Evolutionary conservation across 2,113 vertebrate genomes (phyloP).

Genomic region (Pelusios castaneus): DNA sequence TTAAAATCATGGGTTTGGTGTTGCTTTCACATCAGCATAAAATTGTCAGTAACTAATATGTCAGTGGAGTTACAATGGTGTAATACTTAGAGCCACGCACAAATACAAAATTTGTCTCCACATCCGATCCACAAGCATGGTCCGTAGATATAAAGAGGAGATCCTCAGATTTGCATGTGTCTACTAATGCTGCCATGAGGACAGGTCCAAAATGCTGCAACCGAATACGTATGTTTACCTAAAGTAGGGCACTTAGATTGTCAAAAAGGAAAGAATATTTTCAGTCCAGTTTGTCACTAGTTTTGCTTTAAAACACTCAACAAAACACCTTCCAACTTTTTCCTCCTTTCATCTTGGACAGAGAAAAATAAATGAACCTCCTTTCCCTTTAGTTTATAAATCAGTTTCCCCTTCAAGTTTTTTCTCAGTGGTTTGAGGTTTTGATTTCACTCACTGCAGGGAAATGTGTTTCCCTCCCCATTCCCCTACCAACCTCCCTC

Average conservation of each 20-base stretch:
- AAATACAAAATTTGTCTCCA: no score
- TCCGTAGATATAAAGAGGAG: no score
- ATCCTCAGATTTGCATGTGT: no score
- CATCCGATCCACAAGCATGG: no score
- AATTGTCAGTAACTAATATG: background rate
- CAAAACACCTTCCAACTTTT: background rate
- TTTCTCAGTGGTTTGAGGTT: background rate
- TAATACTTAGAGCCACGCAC: background rate
- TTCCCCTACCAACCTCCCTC: no score
- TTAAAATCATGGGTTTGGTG: background rate
- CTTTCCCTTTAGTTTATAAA: slow-evolving; percentile 25
- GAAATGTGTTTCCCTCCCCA: background rate
- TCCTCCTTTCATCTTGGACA: background rate
- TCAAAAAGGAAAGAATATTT: background rate
- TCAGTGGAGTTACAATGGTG: background rate
- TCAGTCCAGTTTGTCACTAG: background rate
- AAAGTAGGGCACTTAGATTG: background rate
- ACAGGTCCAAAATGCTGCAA: background rate
- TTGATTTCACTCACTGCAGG: background rate
- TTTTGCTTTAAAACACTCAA: slow-evolving; percentile 1
- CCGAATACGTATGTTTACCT: background rate
- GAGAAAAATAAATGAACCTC: slow-evolving; percentile 30
- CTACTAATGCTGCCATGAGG: background rate
- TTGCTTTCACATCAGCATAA: background rate
- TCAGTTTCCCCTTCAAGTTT: slow-evolving; percentile 38